Evolutionary conservation across 1,140 invertebrate genomes (phyloP).

Genomic region (Drosophila grimshawi): DNA sequence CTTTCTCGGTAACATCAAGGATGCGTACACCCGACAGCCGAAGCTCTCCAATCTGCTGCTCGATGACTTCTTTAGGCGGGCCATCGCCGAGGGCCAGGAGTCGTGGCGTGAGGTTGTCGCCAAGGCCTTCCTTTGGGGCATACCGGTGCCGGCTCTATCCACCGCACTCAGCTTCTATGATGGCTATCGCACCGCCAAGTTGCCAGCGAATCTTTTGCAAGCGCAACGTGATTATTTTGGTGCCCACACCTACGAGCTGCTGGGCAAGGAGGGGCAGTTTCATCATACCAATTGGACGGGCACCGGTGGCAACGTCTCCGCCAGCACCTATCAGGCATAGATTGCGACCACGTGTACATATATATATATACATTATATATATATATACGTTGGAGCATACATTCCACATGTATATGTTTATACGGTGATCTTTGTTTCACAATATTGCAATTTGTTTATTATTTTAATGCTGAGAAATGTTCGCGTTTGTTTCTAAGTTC

Average conservation of each 20-base stretch:
- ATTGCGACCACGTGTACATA: neutral
- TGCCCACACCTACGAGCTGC: slow-evolving; percentile 98
- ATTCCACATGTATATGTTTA: slow-evolving; percentile 2
- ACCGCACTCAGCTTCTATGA: slow-evolving; percentile 99
- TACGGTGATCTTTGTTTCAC: neutral
- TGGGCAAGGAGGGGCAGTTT: slow-evolving; percentile 94
- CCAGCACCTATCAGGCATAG: slow-evolving; percentile 97
- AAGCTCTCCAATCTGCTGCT: slow-evolving; percentile 95
- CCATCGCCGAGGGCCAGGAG: slow-evolving; percentile 91
- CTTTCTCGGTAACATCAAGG: slow-evolving; percentile 98
- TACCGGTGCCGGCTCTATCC: slow-evolving; percentile 96
- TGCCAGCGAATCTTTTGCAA: slow-evolving; percentile 97
- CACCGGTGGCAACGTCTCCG: slow-evolving; percentile 97
- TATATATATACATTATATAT: neutral
- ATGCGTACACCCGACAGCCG: slow-evolving; percentile 97
- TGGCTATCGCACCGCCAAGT: slow-evolving; percentile 92
- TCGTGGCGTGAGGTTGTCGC: slow-evolving; percentile 90
- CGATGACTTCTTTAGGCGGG: slow-evolving; percentile 97
- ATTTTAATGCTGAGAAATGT: too few relatives aligned
- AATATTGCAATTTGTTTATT: too few relatives aligned
- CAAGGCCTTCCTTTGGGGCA: slow-evolving; percentile 89
- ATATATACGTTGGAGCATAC: neutral
- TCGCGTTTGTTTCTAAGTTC: too few relatives aligned
- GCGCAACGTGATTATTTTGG: slow-evolving; percentile 99
- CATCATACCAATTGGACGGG: slow-evolving; percentile 99